A percentile compares a stretch with the other conserved stretches of the same genome.
These are phyloP conservation scores for Manduca sexta DNA, from an alignment of 1,140 invertebrate genomes.

Conservation along the genomic window DNA sequence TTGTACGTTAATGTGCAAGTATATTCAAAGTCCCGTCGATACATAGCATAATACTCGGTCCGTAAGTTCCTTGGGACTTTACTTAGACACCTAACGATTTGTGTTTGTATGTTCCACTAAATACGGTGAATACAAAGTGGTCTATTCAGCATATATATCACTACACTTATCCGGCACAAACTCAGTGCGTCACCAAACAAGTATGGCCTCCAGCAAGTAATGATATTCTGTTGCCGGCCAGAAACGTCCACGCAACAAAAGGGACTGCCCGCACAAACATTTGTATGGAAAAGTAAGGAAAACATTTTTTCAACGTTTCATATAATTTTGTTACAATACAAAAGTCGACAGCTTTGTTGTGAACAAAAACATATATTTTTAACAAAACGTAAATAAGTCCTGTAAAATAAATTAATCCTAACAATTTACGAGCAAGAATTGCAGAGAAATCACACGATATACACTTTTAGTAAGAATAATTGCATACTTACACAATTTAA, in stretches of 20 bases:
- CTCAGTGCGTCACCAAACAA: too few species aligned
- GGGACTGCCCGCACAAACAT: neutral
- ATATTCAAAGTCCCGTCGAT: slow-evolving; percentile 7
- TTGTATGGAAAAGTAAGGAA: slow-evolving; percentile 5
- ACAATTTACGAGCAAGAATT: neutral
- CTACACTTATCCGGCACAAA: too few species aligned
- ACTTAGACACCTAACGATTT: neutral
- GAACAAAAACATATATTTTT: slow-evolving; percentile 9
- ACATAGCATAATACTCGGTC: slow-evolving; percentile 11
- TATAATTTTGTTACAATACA: slow-evolving; percentile 13
- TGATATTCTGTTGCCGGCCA: neutral
- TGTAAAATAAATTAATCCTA: neutral
- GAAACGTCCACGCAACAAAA: neutral
- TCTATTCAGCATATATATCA: neutral
- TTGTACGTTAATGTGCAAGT: slow-evolving; percentile 13
- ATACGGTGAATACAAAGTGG: neutral
- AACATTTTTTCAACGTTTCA: slow-evolving; percentile 9
- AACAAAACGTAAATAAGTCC: slow-evolving; percentile 1
- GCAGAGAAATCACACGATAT: too few species aligned
- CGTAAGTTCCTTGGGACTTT: slow-evolving; percentile 6
- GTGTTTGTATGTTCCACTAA: too few species aligned
- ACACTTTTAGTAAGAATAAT: too few species aligned
- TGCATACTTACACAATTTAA: too few species aligned
- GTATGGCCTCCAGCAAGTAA: neutral
- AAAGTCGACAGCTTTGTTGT: slow-evolving; percentile 10